Conservation (phyloP, 1,140 invertebrate species). For the Tribolium madens region DNA sequence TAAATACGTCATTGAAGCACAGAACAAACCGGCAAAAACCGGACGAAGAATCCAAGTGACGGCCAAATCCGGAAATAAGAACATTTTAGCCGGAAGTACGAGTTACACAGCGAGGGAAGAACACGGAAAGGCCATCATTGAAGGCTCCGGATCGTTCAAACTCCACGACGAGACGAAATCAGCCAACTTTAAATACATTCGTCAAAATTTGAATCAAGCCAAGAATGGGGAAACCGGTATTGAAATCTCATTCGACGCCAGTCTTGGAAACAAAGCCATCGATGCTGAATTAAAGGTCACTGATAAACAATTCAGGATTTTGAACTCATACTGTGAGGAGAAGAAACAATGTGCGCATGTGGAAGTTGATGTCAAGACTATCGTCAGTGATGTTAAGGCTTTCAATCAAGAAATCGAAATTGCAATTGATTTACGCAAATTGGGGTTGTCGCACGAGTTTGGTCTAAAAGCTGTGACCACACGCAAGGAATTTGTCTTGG, state of each 20-base stretch:
- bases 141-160: slow-evolving; percentile 77
- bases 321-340: slow-evolving; percentile 80
- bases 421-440: slow-evolving; percentile 76
- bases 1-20: slow-evolving; percentile 74
- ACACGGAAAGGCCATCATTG: slow-evolving; percentile 76
- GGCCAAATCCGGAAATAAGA: slow-evolving; percentile 73
- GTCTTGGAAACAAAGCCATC: slow-evolving; percentile 68
- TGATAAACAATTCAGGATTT: slow-evolving; percentile 76
- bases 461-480: slow-evolving; percentile 74
- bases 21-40: slow-evolving; percentile 71
- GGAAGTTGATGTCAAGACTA: slow-evolving; percentile 74
- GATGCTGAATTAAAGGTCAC: slow-evolving; percentile 77
- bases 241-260: slow-evolving; percentile 69
- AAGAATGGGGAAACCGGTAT: slow-evolving; percentile 74
- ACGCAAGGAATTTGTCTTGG: slow-evolving; percentile 69
- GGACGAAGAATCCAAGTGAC: slow-evolving; percentile 70
- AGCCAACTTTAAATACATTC: slow-evolving; percentile 79
- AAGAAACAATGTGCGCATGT: slow-evolving; percentile 81
- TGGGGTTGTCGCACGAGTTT: slow-evolving; percentile 78
- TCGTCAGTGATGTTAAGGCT: slow-evolving; percentile 61
- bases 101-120: slow-evolving; percentile 79
- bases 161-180: slow-evolving; percentile 75
- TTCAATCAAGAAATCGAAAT: slow-evolving; percentile 70
- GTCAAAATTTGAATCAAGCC: slow-evolving; percentile 71
- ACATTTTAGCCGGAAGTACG: slow-evolving; percentile 75